phyloP scores from a whole-genome alignment of 2,113 vertebrate genomes.

The Scartelaos histophorus region DNA sequence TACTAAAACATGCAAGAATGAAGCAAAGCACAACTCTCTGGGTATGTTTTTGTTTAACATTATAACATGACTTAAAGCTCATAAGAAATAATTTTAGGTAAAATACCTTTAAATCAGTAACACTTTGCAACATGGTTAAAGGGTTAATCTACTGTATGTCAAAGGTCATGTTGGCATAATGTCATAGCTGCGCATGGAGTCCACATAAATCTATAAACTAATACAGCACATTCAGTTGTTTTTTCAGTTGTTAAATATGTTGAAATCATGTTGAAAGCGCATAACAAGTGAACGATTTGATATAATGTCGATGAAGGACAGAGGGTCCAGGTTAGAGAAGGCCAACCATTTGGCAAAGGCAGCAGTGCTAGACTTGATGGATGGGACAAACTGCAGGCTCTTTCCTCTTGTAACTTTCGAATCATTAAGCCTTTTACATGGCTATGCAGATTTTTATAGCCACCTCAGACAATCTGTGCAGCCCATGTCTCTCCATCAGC shows the following conservation, averaged over 20 bases:
- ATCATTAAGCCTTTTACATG: slow-evolving; percentile 81
- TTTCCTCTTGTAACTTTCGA: slow-evolving; percentile 80
- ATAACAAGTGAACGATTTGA: slow-evolving; percentile 17
- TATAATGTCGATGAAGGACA: slow-evolving; percentile 23
- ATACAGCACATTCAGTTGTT: not conserved
- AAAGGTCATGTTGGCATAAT: no score
- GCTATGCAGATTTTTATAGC: slow-evolving; percentile 74
- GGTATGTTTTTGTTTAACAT: no score
- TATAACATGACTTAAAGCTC: no score
- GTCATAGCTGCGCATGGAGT: slow-evolving; percentile 30
- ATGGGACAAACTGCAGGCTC: slow-evolving; percentile 69
- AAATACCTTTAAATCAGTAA: slow-evolving; percentile 40
- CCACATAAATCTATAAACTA: slow-evolving; percentile 15
- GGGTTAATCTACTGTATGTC: no score
- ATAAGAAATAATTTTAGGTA: no score
- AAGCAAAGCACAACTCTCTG: no score
- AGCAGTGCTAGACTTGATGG: slow-evolving; percentile 75
- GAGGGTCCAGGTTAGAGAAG: slow-evolving; percentile 64
- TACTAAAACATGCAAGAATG: no score
- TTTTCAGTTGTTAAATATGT: not conserved
- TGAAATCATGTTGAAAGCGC: not conserved
- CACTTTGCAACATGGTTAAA: slow-evolving; percentile 51
- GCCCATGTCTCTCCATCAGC: slow-evolving; percentile 39
- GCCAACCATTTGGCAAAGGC: slow-evolving; percentile 70
- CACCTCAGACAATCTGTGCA: slow-evolving; percentile 61